These are phyloP conservation scores for Dolichoris vasculosae DNA, from an alignment of 1,140 invertebrate genomes.

Conservation along the genomic window DNA sequence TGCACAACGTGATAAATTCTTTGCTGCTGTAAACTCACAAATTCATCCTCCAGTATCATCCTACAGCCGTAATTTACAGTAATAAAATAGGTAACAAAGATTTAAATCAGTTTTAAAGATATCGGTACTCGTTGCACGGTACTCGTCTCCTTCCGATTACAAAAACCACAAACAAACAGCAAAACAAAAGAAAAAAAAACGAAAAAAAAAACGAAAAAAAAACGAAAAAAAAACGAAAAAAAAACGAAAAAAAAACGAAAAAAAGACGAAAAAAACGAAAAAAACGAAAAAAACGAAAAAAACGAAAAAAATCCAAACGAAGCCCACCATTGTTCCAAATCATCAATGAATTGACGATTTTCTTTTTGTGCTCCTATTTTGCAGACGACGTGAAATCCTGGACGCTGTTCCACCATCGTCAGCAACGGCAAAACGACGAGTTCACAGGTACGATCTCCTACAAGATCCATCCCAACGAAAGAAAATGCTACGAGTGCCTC, in stretches of 20 bases:
- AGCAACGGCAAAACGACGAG: background rate
- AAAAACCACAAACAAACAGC: no score
- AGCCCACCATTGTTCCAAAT: background rate
- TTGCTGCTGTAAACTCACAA: background rate
- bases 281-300: no score
- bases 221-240: background rate
- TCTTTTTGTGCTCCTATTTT: conserved; percentile 41
- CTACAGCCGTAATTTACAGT: background rate
- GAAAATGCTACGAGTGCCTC: conserved; percentile 67
- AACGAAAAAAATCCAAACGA: background rate
- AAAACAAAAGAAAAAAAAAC: background rate
- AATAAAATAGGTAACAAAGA: background rate
- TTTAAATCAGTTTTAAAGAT: background rate
- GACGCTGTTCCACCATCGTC: background rate
- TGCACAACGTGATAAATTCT: background rate
- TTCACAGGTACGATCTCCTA: conserved; percentile 26
- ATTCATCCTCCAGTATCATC: conserved; percentile 3
- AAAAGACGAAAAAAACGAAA: background rate
- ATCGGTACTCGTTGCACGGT: conserved; percentile 44
- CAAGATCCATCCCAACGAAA: conserved; percentile 60
- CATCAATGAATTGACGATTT: conserved; percentile 12
- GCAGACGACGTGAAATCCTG: conserved; percentile 29
- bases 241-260: no score
- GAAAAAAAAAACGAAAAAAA: background rate
- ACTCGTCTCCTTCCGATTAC: background rate